Evolutionary conservation across 1,140 invertebrate species (phyloP), one percentile per base, ranked within the genome.

Genomic region (Trichonephila clavata): DNA sequence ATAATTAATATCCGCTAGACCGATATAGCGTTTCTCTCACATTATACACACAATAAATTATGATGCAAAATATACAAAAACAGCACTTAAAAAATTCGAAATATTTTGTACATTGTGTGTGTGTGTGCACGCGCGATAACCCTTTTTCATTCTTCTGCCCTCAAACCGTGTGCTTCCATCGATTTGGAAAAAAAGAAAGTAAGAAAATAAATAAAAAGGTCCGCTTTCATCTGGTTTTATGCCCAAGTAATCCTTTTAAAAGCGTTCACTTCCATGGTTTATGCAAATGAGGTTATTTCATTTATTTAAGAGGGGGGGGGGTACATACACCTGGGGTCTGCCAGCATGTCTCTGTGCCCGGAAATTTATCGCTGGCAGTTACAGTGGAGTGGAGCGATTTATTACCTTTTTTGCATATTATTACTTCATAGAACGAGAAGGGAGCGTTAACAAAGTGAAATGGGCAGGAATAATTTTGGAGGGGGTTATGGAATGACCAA

Each of bases 341-440:
- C 24, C 59, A 10, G 27, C 20, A 20, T 60, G 16, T 27, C 13
- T 86, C n/a, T 61, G 18, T 20, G 27, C 84, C 84, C 57, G 60
- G 60, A 86, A 86, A 61, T 86, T 86, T 63, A 86, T 86, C 60
- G 57, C 27, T 59, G 39, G 60, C 60, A 57, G n/a, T 60, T 86
- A 86, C 27, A 63, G 60, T 24, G 60, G 84, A 86, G 84, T n/a
- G 59, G 14, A 50, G n/a, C 50, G 60, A 86, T 86, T 86, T 86
- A 86, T 86, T 86, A 86, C 84, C 84, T 86, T 63, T 86, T 86
- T 86, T 86, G 60, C 84, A 86, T 86, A 86, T 86, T 61, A 86
- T 63, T 60, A 61, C 59, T 39, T 32, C 39, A 20, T 77, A 16
- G 14, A 39, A 77, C 5, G 18, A 39, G 18, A 63, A 27, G 71